phyloP scores from a whole-genome alignment of 92 coral and sea anemone genomes.

The Chrysogorgia sp. region DNA sequence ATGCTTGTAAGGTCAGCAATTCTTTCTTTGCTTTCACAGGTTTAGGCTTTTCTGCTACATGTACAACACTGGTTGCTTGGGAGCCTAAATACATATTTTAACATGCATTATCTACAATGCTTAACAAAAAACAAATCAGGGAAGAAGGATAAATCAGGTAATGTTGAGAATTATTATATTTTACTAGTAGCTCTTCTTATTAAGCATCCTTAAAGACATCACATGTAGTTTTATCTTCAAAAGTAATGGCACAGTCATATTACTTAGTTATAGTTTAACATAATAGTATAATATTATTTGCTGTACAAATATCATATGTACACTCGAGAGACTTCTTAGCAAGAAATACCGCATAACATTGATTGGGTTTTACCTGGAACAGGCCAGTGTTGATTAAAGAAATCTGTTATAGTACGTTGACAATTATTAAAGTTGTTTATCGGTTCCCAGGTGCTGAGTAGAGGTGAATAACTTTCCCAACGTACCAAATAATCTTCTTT shows the following conservation, averaged over 20 bases:
- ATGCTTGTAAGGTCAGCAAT: slow-evolving; percentile 31
- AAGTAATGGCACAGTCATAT: not conserved
- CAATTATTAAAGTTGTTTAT: slow-evolving; percentile 74
- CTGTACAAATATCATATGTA: too few relatives aligned
- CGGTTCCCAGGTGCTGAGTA: slow-evolving; percentile 94
- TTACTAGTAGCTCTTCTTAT: too few relatives aligned
- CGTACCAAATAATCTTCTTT: slow-evolving; percentile 94
- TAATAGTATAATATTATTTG: too few relatives aligned
- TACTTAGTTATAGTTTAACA: too few relatives aligned
- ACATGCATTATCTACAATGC: too few relatives aligned
- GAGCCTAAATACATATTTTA: not conserved
- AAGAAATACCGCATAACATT: not conserved
- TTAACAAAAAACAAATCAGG: not conserved
- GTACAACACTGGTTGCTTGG: slow-evolving; percentile 62
- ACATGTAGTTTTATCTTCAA: too few relatives aligned
- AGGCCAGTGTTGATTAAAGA: slow-evolving; percentile 82
- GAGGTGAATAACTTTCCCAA: slow-evolving; percentile 80
- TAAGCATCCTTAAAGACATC: too few relatives aligned
- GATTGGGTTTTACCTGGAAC: slow-evolving; percentile 86
- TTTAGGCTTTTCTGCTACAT: slow-evolving; percentile 62
- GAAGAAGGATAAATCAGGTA: not conserved
- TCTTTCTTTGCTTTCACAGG: slow-evolving; percentile 37
- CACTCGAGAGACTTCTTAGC: too few relatives aligned
- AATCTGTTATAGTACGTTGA: slow-evolving; percentile 67
- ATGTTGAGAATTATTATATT: too few relatives aligned